These are phyloP conservation scores for Maniola jurtina DNA, from an alignment of 1,140 invertebrate species.

Conservation along the genomic window DNA sequence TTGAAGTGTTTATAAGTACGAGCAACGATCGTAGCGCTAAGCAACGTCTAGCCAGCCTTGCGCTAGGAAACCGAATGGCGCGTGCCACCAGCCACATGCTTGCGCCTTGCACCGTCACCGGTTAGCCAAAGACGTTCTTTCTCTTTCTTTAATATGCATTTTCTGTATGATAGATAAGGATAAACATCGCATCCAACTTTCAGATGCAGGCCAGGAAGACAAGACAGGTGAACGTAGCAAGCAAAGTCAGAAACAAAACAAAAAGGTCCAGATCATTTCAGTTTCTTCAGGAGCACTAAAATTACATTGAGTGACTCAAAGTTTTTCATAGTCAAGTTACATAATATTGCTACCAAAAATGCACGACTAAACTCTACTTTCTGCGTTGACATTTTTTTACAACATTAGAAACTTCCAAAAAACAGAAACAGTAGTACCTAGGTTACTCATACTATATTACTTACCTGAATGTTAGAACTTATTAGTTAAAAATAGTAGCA, in stretches of 20 bases:
- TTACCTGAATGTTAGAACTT: too few relatives aligned
- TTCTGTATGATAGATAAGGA: constrained; percentile 54
- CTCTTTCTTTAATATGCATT: constrained; percentile 53
- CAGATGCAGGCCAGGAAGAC: constrained; percentile 49
- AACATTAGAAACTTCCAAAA: too few relatives aligned
- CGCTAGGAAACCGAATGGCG: constrained; percentile 70
- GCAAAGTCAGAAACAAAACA: constrained; percentile 29
- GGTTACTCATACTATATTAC: too few relatives aligned
- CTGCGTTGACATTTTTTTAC: too few relatives aligned
- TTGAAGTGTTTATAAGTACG: constrained; percentile 5
- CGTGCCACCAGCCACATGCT: constrained; percentile 63
- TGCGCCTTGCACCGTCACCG: constrained; percentile 36
- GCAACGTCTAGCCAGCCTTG: constrained; percentile 43
- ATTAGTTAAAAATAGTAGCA: too few relatives aligned
- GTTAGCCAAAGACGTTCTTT: constrained; percentile 42
- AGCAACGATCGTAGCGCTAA: constrained; percentile 40
- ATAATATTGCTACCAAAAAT: too few relatives aligned
- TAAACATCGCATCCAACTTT: constrained; percentile 43
- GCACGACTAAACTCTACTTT: too few relatives aligned
- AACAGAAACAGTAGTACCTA: too few relatives aligned
- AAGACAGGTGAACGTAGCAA: constrained; percentile 64
- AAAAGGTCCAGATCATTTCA: constrained; percentile 1
- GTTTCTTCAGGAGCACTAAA: background rate
- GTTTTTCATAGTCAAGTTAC: background rate
- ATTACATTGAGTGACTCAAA: background rate